Conservation (phyloP, 2,113 vertebrate genomes). For the Gila orcuttii region DNA sequence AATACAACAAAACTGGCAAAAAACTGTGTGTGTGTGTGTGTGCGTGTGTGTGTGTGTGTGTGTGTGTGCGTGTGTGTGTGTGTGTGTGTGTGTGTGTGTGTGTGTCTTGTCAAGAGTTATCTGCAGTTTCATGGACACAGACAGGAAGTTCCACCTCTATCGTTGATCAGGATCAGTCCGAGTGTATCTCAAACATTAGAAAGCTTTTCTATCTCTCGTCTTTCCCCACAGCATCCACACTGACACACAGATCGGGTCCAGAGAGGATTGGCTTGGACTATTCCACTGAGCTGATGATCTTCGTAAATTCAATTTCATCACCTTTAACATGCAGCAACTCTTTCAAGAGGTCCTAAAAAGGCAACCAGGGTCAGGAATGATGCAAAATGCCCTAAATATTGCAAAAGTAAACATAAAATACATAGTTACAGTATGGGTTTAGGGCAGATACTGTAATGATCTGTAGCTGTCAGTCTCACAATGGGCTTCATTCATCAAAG, state of each 20-base stretch:
- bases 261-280: constrained; percentile 7
- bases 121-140: constrained; percentile 35
- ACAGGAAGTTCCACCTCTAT: constrained; percentile 58
- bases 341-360: not conserved
- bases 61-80: no score
- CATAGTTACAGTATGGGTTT: not conserved
- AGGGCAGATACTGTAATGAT: not conserved
- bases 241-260: constrained; percentile 1
- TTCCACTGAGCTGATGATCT: constrained; percentile 64
- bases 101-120: constrained; percentile 10
- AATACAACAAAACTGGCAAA: not conserved
- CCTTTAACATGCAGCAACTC: constrained; percentile 33
- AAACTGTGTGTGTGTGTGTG: no score
- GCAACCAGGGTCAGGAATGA: constrained; percentile 57
- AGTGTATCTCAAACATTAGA: constrained; percentile 18
- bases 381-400: not conserved
- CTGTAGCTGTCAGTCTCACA: not conserved
- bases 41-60: no score
- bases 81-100: no score
- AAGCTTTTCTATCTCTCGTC: constrained; percentile 10
- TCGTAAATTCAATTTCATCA: constrained; percentile 66
- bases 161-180: constrained; percentile 25
- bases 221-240: constrained; percentile 14
- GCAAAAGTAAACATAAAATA: not conserved
- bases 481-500: not conserved